phyloP scores from a whole-genome alignment of 1,140 invertebrate genomes.

The Drosophila baimaii region DNA sequence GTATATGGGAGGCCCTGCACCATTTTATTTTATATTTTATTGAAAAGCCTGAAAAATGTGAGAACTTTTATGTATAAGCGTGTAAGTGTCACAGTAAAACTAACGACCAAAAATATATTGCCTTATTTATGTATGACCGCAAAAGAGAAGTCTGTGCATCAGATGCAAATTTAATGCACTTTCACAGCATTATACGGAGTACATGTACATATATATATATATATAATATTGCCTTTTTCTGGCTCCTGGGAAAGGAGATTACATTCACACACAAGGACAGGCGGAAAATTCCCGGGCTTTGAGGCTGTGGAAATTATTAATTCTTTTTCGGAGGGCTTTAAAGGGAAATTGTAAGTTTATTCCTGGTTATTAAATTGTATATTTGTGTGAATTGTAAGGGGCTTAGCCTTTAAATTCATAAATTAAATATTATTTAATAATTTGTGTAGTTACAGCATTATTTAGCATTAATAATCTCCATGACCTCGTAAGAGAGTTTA shows the following conservation, averaged over 20 bases:
- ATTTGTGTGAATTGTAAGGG: background rate
- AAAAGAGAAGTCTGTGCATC: constrained; percentile 8
- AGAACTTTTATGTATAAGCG: constrained; percentile 14
- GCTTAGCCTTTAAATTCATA: background rate
- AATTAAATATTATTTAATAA: background rate
- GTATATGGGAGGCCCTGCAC: background rate
- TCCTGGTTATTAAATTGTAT: too few relatives aligned
- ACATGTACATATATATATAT: too few relatives aligned
- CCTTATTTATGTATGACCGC: constrained; percentile 25
- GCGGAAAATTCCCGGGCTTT: background rate
- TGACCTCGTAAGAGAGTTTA: constrained; percentile 13
- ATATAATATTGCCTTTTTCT: constrained; percentile 13
- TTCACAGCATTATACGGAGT: constrained; percentile 19
- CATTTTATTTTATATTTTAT: constrained; percentile 21
- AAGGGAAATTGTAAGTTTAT: background rate
- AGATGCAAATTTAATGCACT: constrained; percentile 39
- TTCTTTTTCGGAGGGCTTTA: background rate
- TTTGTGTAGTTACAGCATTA: background rate
- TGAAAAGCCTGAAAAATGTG: constrained; percentile 1
- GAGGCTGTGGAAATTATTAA: background rate
- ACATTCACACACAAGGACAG: constrained; percentile 6
- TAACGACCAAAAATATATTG: constrained; percentile 17
- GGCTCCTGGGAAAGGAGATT: constrained; percentile 3
- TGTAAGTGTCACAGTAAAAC: constrained; percentile 18
- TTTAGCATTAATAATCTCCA: background rate